Evolutionary conservation across 2,797 vertebrate species (phyloP), one percentile per base, ranked within the genome.

Genomic region (Decapterus maruadsi): DNA sequence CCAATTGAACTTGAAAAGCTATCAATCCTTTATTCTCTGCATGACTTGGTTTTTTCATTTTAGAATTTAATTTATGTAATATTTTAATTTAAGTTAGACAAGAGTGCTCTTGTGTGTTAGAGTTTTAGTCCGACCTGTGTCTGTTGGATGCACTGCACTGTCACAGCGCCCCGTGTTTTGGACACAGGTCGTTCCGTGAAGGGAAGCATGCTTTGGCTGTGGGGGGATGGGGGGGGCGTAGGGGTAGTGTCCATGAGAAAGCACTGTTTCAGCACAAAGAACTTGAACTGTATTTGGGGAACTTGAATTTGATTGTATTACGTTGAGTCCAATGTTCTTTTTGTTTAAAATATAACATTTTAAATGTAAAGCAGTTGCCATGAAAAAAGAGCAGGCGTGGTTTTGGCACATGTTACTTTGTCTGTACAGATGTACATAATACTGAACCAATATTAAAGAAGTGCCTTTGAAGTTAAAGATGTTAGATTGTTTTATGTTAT

Each of bases 351-450:
- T 51, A 8, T 91, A 90, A 86, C 73, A 80, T 95, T 97, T 96
- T 96, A 96, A 96, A 97, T 96, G 95, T 95, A 89, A 77, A 69
- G 91, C 95, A 93, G 95, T 95, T 90, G 89, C 95, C 95, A 94
- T 94, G 95, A 95, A 95, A 95, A 96, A 95, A 95, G 93, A 96
- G 94, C 94, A 94, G 78, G 11, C 65, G 45, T 5, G 1, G n/a
- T 81, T 81, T 62, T 62, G 75, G 68, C 76, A 71, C 71, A 16
- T 56, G 65, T 84, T 83, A 20, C 16, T 80, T 78, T 80, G 94
- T 95, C 94, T 97, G 96, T 97, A 97, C 96, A 97, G 95, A 94
- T 99, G 96, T 97, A 98, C 96, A 97, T 97, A 97, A 95, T 96
- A 54, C 40, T 87, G 56, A 90, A 65, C 34, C 94, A 68, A 95